Conservation (phyloP, 2,113 vertebrate species). For the Apus apus region DNA sequence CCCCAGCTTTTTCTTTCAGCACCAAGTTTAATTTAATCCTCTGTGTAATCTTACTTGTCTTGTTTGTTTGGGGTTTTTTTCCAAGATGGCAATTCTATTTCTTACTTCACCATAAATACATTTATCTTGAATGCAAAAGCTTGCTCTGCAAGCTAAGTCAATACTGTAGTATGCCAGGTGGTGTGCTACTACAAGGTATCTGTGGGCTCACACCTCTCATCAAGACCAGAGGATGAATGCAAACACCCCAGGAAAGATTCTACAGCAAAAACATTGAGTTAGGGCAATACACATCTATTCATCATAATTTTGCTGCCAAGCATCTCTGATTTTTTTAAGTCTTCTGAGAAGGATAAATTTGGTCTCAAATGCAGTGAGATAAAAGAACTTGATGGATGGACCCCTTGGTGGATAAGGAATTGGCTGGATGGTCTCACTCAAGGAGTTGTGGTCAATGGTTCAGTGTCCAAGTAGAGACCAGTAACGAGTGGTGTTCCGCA, state of each 20-base stretch:
- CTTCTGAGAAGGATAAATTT: background rate
- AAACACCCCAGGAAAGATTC: background rate
- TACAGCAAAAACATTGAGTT: background rate
- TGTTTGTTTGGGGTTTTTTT: background rate
- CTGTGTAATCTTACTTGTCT: background rate
- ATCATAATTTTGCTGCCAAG: background rate
- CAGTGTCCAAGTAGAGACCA: too few species aligned
- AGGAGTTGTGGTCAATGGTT: too few species aligned
- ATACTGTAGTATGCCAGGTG: background rate
- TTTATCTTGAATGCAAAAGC: background rate
- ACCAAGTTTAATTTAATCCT: background rate
- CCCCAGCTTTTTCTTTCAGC: background rate
- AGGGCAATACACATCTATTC: background rate
- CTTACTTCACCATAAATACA: background rate
- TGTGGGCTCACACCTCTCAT: background rate
- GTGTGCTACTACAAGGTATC: accelerated
- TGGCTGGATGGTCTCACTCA: too few species aligned
- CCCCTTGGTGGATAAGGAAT: too few species aligned
- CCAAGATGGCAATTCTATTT: background rate
- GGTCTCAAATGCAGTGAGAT: background rate
- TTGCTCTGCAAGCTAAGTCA: background rate
- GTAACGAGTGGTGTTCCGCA: too few species aligned
- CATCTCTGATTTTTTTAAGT: background rate
- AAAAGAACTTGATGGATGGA: background rate
- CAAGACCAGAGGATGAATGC: background rate